Base-by-base conservation (phyloP, 2,113 vertebrate species). In the Coryphaenoides rupestris region DNA sequence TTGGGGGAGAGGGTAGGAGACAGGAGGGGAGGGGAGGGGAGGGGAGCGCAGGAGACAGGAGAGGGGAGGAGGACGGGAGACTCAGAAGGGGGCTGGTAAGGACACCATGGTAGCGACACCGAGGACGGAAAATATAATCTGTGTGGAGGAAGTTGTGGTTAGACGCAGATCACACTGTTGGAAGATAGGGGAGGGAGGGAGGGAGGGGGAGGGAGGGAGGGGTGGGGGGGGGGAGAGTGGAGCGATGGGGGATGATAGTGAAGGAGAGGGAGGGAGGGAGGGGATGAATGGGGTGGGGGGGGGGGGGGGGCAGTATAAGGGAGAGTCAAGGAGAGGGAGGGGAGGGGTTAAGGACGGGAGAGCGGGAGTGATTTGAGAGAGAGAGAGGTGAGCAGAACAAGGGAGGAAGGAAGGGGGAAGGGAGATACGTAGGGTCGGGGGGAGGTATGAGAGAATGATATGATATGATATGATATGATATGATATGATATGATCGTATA, bases 371-470 rank as follows among this genome's bases (percentile, higher is more conserved):
- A 63, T 76, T n/a, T n/a, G n/a, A n/a, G 66, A 61, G 69, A 67
- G 53, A 77, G 63, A 80, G 63, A 75, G 72, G 70, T 72, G 69
- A 69, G 74, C 69, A 66, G 72, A 84, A n/a, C 58, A 81, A 68
- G 69, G 79, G 76, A 62, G 72, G 73, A 79, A 68, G 59, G 66
- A 75, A 61, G 50, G 62, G 19, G 40, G 63, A 58, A 49, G 57
- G n/a, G 60, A 70, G 63, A 50, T 17, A 50, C 13, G 14, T 50
- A 14, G 47, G 14, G n/a, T n/a, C 14, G n/a, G 47, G n/a, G 24
- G 24, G 24, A 26, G 46, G 13, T 2, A n/a, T n/a, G n/a, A n/a
- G n/a, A n/a, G n/a, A n/a, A n/a, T 47, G 46, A 45, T 62, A 74
- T 23, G 47, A 64, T 3, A 55, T 69, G 65, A 71, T 60, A n/a